Conservation (phyloP, 2,888 invertebrate species). For the Eristalis arbustorum region DNA sequence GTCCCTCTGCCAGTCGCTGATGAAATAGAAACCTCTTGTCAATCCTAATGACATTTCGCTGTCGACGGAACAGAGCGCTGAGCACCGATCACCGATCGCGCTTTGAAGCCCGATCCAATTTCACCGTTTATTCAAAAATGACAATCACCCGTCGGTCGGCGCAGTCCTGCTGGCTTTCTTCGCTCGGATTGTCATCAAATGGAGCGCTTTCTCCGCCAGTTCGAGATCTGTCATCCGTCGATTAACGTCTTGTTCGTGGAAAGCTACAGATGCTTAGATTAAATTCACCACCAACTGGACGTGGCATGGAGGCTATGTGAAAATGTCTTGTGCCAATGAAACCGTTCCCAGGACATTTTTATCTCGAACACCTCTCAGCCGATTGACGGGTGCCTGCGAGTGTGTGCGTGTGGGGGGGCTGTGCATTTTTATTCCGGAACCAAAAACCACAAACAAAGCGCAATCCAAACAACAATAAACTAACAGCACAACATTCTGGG, state of each 20-base stretch:
- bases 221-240: conserved; percentile 31
- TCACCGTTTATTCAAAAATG: background rate
- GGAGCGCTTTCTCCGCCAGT: background rate
- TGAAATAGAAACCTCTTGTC: background rate
- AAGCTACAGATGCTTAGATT: conserved; percentile 14
- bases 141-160: background rate
- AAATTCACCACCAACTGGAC: background rate
- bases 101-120: background rate
- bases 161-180: background rate
- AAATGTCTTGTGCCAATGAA: conserved; percentile 28
- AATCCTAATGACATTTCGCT: background rate
- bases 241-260: conserved; percentile 21
- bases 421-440: conserved; percentile 36
- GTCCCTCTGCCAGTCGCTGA: background rate
- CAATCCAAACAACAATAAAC: conserved; percentile 65
- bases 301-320: background rate
- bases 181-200: background rate
- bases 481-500: conserved; percentile 7
- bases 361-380: conserved; percentile 24
- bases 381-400: background rate
- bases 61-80: background rate
- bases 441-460: conserved; percentile 47
- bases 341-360: conserved; percentile 53
- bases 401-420: background rate
- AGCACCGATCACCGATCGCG: background rate